Percentiles rank a stretch among this genome's conserved stretches.
Conservation (phyloP, 2,113 vertebrate genomes). For the Mandrillus leucophaeus region DNA sequence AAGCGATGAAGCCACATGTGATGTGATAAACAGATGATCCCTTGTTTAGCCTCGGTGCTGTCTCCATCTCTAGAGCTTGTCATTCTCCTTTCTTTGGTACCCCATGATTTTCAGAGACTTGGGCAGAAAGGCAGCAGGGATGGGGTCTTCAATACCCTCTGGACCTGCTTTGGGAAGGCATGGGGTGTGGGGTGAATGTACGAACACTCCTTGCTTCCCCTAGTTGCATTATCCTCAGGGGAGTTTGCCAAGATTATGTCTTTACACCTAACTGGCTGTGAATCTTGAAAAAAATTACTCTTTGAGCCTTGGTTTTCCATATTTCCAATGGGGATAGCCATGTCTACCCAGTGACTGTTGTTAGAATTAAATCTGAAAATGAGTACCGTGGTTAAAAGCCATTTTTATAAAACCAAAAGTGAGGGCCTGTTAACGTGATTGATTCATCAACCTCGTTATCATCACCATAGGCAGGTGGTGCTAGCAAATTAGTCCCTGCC, state of each 20-base stretch:
- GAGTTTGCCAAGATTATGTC: neutral
- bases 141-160: neutral
- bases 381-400: neutral
- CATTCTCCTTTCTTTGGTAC: neutral
- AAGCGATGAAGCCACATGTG: accelerated
- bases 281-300: neutral
- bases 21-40: neutral
- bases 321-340: neutral
- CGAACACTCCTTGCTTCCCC: accelerated
- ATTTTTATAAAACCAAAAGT: neutral
- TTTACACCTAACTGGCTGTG: neutral
- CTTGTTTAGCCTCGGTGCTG: neutral
- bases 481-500: accelerated
- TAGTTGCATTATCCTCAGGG: neutral
- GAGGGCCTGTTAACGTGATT: accelerated
- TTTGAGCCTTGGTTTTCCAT: neutral
- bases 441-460: accelerated
- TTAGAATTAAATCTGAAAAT: neutral
- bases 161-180: accelerated
- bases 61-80: neutral
- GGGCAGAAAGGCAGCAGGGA: accelerated
- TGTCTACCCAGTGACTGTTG: neutral
- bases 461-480: accelerated
- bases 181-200: neutral
- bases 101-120: neutral